Percentiles rank a stretch among this genome's conserved stretches.
Conservation (phyloP, 2,888 invertebrate genomes). For the Cerceris ruficornis region DNA sequence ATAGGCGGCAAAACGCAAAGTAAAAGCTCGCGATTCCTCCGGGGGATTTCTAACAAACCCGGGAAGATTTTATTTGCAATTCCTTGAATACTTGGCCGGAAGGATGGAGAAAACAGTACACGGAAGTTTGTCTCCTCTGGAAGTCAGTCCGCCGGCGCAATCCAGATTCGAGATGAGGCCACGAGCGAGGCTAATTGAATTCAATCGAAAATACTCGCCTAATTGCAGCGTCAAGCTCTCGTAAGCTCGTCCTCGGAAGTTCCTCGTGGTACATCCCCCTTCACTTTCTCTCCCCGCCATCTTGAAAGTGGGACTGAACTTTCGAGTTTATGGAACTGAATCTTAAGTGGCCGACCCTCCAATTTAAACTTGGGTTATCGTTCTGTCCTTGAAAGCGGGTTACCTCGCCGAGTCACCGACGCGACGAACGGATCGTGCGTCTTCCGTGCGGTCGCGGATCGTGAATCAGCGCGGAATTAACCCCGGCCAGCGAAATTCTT, state of each 20-base stretch:
- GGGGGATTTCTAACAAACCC: constrained; percentile 33
- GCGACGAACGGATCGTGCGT: constrained; percentile 20
- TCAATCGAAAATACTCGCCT: constrained; percentile 67
- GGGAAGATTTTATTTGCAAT: constrained; percentile 34
- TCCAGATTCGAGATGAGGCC: constrained; percentile 33
- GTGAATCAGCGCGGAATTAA: constrained; percentile 36
- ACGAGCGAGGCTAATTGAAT: constrained; percentile 61
- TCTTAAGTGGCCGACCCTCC: constrained; percentile 68
- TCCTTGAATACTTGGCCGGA: constrained; percentile 32
- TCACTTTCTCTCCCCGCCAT: constrained; percentile 7
- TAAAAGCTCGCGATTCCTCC: not conserved
- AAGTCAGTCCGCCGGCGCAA: constrained; percentile 35
- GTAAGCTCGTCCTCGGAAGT: constrained; percentile 36
- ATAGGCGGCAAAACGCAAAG: not conserved
- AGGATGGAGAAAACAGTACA: constrained; percentile 41
- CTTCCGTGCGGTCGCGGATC: constrained; percentile 5
- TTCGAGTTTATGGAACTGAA: constrained; percentile 67
- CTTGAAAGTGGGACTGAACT: constrained; percentile 61
- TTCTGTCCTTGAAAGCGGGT: constrained; percentile 62
- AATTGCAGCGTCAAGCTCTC: constrained; percentile 62
- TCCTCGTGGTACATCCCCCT: not conserved
- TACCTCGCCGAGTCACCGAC: constrained; percentile 30
- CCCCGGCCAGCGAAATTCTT: constrained; percentile 13
- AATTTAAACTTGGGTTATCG: constrained; percentile 68
- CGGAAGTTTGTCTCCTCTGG: constrained; percentile 34